Evolutionary conservation across 2,113 vertebrate species (phyloP).

Genomic region (Vulpes ferrilata): DNA sequence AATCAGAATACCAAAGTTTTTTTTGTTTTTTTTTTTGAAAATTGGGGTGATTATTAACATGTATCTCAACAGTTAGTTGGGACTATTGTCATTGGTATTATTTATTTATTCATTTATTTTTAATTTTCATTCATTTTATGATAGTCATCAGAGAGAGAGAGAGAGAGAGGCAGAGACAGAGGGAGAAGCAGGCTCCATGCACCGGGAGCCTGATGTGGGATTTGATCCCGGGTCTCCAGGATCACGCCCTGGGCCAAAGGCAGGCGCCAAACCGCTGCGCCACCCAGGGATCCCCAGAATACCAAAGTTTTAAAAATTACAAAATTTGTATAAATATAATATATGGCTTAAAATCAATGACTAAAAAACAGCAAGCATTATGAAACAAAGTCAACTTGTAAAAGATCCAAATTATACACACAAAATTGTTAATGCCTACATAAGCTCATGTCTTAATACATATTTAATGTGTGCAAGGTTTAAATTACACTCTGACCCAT

Average conservation of each 20-base stretch:
- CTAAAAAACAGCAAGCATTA: not conserved
- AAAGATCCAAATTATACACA: conserved; percentile 10
- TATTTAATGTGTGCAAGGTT: not conserved
- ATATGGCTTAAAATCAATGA: not conserved
- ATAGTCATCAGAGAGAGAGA: no score
- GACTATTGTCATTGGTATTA: not conserved
- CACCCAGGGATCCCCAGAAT: no score
- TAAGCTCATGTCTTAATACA: not conserved
- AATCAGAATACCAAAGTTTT: not conserved
- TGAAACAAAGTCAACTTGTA: conserved; percentile 43
- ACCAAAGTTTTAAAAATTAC: conserved; percentile 39
- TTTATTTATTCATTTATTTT: no score
- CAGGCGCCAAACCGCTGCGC: no score
- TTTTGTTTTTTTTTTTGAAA: not conserved
- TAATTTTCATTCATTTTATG: not conserved
- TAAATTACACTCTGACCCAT: not conserved
- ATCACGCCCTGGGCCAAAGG: no score
- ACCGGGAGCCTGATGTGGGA: no score
- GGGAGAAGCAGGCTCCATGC: no score
- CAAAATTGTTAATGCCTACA: not conserved
- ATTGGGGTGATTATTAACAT: not conserved
- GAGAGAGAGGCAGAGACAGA: no score
- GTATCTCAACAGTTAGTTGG: not conserved
- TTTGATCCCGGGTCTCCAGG: no score
- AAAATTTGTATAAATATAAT: conserved; percentile 20